phyloP scores from a whole-genome alignment of 2,797 vertebrate species.

The Eulemur albifrons region DNA sequence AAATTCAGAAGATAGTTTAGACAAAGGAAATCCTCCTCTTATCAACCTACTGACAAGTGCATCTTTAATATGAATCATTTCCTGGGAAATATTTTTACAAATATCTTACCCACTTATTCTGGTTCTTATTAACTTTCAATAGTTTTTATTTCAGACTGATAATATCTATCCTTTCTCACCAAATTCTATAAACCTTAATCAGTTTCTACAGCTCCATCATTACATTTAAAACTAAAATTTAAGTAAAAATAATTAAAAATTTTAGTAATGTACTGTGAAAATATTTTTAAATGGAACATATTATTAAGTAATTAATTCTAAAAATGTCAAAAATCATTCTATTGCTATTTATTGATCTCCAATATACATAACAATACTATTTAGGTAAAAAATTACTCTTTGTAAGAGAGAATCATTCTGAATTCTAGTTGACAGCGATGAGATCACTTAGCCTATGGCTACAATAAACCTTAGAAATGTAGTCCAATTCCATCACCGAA shows the following conservation, averaged over 20 bases:
- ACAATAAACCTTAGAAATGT: not conserved
- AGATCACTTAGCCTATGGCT: not conserved
- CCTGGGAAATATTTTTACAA: not conserved
- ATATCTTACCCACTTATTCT: not conserved
- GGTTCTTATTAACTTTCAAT: not conserved
- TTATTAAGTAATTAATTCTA: not conserved
- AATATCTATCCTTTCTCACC: not conserved
- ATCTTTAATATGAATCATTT: not conserved
- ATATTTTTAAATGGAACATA: not conserved
- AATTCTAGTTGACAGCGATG: not conserved
- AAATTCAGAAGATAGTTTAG: not conserved
- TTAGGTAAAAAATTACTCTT: not conserved
- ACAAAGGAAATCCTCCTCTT: not conserved
- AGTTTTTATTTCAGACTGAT: not conserved
- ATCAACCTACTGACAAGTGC: not conserved
- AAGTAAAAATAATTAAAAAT: not conserved
- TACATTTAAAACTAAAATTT: not conserved
- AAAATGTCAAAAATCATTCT: not conserved
- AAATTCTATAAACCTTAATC: not conserved
- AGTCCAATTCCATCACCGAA: not conserved
- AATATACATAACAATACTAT: not conserved
- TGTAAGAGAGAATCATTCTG: not conserved
- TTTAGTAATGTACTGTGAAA: not conserved
- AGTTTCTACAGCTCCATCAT: not conserved
- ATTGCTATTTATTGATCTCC: not conserved